These are phyloP conservation scores for Leucopternis melanops DNA, from an alignment of 2,113 vertebrate genomes.

Conservation along the genomic window DNA sequence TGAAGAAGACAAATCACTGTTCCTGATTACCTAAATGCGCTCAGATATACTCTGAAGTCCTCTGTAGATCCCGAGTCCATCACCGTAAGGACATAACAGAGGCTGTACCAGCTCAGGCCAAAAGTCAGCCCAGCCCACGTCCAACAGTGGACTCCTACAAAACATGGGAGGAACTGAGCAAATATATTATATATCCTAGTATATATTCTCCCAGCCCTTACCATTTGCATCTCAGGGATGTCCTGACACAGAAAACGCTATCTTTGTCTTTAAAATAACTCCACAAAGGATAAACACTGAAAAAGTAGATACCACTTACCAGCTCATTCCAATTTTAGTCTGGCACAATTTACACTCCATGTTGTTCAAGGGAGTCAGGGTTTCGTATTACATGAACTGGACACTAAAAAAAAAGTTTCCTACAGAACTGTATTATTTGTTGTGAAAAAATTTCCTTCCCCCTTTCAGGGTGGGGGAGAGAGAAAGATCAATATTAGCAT, in stretches of 20 bases:
- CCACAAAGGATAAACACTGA: not conserved
- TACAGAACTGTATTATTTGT: not conserved
- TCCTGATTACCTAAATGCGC: not conserved
- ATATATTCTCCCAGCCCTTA: not conserved
- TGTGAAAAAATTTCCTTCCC: not conserved
- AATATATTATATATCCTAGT: not conserved
- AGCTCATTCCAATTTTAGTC: not conserved
- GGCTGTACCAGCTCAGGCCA: not conserved
- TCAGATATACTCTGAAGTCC: not conserved
- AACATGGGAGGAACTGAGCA: not conserved
- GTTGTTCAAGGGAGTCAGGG: not conserved
- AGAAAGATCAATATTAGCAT: not conserved
- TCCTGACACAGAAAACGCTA: not conserved
- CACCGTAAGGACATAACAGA: fast-evolving
- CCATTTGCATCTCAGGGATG: not conserved
- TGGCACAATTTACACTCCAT: not conserved
- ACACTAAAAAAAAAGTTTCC: not conserved
- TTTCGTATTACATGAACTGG: not conserved
- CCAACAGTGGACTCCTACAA: not conserved
- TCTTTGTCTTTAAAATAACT: not conserved
- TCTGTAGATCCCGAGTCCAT: not conserved
- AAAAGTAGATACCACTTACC: not conserved
- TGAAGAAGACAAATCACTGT: not conserved
- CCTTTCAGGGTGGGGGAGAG: too few relatives aligned
- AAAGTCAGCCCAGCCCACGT: not conserved